Evolutionary conservation across 23 tunicate species (phyloP).

Genomic region (Trididemnum clinides): DNA sequence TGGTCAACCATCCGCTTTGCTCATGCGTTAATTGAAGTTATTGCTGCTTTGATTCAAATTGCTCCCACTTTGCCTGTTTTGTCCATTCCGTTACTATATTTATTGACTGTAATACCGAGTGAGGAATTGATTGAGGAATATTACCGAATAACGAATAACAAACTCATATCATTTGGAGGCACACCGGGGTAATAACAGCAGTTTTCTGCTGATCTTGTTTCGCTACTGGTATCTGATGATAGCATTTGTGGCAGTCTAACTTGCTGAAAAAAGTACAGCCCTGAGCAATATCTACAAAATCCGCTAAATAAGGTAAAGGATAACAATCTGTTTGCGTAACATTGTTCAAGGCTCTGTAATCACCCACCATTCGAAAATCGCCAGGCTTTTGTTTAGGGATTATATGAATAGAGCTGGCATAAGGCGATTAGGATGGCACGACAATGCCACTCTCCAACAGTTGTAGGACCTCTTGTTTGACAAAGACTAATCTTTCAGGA

Average conservation of each 20-base stretch:
- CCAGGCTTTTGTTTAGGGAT: not conserved
- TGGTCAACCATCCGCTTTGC: no score
- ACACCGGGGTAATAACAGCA: not conserved
- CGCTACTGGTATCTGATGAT: not conserved
- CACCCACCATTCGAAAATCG: not conserved
- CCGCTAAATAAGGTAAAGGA: not conserved
- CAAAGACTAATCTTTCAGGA: not conserved
- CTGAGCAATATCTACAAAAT: not conserved
- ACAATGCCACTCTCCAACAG: not conserved
- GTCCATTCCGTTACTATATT: no score
- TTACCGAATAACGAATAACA: no score
- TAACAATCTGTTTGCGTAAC: not conserved
- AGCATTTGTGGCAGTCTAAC: not conserved
- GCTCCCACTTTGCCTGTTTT: no score
- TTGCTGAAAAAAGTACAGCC: not conserved
- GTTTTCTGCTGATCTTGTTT: not conserved
- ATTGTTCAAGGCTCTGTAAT: not conserved
- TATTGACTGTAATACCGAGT: no score
- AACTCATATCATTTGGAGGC: no score
- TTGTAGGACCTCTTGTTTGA: not conserved
- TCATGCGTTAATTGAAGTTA: no score
- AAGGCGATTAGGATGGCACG: not conserved
- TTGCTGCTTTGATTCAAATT: no score
- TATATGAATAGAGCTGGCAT: not conserved
- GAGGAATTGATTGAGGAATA: no score